Conservation (phyloP, 1,140 invertebrate species). For the Dendroctonus valens region DNA sequence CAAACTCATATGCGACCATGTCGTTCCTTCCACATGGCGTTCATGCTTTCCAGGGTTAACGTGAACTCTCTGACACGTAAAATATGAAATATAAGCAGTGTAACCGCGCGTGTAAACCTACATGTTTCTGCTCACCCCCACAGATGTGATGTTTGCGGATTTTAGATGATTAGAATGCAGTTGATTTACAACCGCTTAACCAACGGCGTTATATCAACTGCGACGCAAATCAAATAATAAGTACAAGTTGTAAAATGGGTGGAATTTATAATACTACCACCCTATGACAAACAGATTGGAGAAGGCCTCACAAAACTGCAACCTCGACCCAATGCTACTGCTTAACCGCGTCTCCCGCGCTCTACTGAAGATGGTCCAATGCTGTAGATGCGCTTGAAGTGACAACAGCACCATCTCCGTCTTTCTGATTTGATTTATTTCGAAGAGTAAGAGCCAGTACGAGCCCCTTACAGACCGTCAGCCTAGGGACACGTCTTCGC, state of each 20-base stretch:
- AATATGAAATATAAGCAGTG: conserved; percentile 22
- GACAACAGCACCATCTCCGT: conserved; percentile 25
- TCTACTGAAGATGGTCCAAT: conserved; percentile 22
- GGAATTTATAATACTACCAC: conserved; percentile 6
- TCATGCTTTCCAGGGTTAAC: background rate
- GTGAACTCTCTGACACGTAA: conserved; percentile 23
- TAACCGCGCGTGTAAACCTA: conserved; percentile 10
- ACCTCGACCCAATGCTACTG: conserved; percentile 9
- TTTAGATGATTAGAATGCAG: background rate
- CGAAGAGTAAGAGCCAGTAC: conserved; percentile 29
- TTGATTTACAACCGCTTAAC: background rate
- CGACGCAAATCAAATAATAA: background rate
- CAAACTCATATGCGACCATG: background rate
- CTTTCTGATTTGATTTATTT: conserved; percentile 20
- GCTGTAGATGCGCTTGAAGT: conserved; percentile 12
- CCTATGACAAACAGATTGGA: conserved; percentile 8
- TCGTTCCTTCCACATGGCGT: background rate
- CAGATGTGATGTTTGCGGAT: background rate
- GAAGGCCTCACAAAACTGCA: conserved; percentile 10
- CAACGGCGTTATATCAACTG: no score
- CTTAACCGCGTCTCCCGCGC: conserved; percentile 29
- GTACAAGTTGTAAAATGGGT: conserved; percentile 8
- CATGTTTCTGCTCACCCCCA: conserved; percentile 7
- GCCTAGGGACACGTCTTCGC: conserved; percentile 26
- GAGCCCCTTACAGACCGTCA: conserved; percentile 23